phyloP scores from a whole-genome alignment of 2,888 invertebrate genomes.

The Perithous albicinctus region DNA sequence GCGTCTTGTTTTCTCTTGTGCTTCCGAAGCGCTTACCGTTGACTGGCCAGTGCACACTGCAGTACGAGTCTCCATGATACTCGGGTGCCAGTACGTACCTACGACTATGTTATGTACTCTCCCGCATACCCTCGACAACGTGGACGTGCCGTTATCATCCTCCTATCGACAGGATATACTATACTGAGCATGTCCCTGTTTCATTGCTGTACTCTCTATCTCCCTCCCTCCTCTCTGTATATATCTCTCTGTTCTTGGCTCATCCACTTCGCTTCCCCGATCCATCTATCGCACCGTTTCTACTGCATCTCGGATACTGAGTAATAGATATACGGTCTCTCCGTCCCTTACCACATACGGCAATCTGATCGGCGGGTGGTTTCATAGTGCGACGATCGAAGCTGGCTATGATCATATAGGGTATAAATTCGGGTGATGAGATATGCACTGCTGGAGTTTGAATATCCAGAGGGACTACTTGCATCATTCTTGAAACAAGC shows the following conservation, averaged over 20 bases:
- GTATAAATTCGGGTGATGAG: neutral
- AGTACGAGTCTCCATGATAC: constrained; percentile 2
- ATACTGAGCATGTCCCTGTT: constrained; percentile 32
- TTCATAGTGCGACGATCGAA: neutral
- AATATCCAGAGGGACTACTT: neutral
- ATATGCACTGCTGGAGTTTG: neutral
- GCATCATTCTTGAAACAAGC: no score
- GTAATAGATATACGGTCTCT: constrained; percentile 1
- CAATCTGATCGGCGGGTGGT: constrained; percentile 31
- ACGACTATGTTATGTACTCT: constrained; percentile 23
- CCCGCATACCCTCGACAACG: constrained; percentile 25
- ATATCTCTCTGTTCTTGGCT: no score
- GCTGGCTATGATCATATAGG: neutral
- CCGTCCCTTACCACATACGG: constrained; percentile 22
- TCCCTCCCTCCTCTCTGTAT: neutral
- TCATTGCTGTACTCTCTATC: constrained; percentile 16
- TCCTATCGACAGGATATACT: constrained; percentile 51
- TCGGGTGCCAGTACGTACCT: neutral
- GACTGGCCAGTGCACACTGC: neutral
- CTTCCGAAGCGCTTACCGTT: neutral
- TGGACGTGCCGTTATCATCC: constrained; percentile 60
- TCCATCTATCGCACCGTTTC: constrained; percentile 48
- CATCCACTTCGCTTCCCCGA: constrained; percentile 50
- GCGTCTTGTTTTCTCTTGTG: neutral
- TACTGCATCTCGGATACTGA: constrained; percentile 22